phyloP scores from a whole-genome alignment of 2,888 invertebrate genomes.

The Drosophila algonquin region DNA sequence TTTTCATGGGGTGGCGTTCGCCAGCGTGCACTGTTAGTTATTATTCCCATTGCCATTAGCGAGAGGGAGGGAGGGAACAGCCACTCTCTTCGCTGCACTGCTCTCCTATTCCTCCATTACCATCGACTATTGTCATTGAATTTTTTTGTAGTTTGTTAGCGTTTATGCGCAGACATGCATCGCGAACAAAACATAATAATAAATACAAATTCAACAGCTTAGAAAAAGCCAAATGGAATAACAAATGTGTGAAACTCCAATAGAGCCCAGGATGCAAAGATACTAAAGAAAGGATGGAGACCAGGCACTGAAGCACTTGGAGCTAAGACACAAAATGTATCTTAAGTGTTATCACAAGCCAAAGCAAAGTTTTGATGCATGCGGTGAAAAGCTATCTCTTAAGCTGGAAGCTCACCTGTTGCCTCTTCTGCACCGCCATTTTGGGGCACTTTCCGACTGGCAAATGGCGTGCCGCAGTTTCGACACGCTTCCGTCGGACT shows the following conservation, averaged over 20 bases:
- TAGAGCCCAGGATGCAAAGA: too few relatives aligned
- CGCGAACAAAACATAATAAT: conserved; percentile 22
- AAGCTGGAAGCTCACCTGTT: conserved; percentile 9
- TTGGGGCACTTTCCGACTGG: conserved; percentile 36
- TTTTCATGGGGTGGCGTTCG: conserved; percentile 14
- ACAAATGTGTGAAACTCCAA: too few relatives aligned
- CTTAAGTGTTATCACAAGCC: conserved; percentile 19
- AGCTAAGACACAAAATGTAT: not conserved
- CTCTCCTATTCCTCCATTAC: conserved; percentile 3
- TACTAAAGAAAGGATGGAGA: too few relatives aligned
- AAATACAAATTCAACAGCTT: too few relatives aligned
- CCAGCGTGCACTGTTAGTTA: conserved; percentile 45
- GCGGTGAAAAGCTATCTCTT: not conserved
- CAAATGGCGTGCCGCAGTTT: conserved; percentile 69
- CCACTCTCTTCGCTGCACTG: conserved; percentile 8
- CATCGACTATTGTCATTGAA: conserved; percentile 35
- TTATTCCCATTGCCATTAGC: conserved; percentile 54
- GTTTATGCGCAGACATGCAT: conserved; percentile 60
- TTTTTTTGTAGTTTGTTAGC: conserved; percentile 61
- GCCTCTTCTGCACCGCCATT: conserved; percentile 39
- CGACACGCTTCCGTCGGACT: conserved; percentile 43
- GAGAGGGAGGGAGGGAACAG: conserved; percentile 33
- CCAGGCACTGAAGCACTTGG: too few relatives aligned
- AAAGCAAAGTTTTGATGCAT: not conserved
- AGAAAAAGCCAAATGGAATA: too few relatives aligned